Base-by-base conservation (phyloP, 2,797 vertebrate species). In the Nyctibius grandis region DNA sequence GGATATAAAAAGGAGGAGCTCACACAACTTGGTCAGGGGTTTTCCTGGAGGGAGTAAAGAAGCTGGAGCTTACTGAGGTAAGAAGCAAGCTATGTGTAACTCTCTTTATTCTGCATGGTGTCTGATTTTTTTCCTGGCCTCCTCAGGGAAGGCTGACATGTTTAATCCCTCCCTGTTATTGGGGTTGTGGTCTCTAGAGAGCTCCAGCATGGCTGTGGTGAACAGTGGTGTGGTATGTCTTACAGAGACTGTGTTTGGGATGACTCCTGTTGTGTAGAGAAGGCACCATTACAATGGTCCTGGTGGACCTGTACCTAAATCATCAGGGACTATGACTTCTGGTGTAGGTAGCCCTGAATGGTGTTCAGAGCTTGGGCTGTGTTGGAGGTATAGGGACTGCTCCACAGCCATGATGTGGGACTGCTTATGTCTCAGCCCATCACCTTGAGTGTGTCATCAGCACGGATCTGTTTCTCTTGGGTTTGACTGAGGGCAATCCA, bases 21-120 rank as follows among this genome's bases (percentile, higher is more conserved):
- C 28, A 36, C 0, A 3, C 5, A 11, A 0, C 6, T 18, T 50
- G 29, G 16, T 16, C 0, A 57, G 40, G 36, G 34, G 0, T 1
- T 78, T 90, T 68, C 0, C 1, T 61, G 38, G 19, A 9, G 33
- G 6, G 2, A 33, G 15, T n/a, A 28, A 17, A 0, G 4, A 7
- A 16, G 5, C 1, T 3, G 11, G 12, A 8, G 5, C 2, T 78
- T 60, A 0, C 0, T 72, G 72, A 76, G 42, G 75, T 59, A 42
- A 53, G 72, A 33, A 2, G 20, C 6, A 61, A 64, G 8, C 15
- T 69, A 31, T 67, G 19, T 57, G 61, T 45, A 59, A 45, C 11
- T 48, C 0, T 74, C 50, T 63, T 93, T 44, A 5, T 51, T 34
- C 26, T 54, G 53, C 5, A 23, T 12, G 17, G 56, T 88, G 33